A percentile compares a stretch with the other conserved stretches of the same genome.
Evolutionary conservation across 1,140 invertebrate genomes (phyloP).

Genomic region (Bombus impatiens): DNA sequence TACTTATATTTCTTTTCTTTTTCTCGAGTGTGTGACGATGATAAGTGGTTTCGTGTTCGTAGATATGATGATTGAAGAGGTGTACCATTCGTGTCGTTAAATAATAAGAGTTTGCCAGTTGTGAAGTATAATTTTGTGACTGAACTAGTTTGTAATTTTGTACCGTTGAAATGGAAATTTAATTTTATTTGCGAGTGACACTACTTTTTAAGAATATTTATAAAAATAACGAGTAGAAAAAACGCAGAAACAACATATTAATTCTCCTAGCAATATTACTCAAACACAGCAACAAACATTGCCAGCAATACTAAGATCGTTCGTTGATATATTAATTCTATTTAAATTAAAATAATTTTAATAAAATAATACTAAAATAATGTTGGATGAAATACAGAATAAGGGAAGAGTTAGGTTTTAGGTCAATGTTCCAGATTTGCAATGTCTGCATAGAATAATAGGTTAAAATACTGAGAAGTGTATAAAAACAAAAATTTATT

Average conservation of each 20-base stretch:
- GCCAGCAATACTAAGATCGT: no score
- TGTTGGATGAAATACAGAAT: not conserved
- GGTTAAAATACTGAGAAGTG: not conserved
- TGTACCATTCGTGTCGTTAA: no score
- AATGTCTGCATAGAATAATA: not conserved
- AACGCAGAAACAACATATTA: no score
- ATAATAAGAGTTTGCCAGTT: no score
- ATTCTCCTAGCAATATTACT: no score
- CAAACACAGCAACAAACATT: no score
- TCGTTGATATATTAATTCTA: no score
- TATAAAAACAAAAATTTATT: no score
- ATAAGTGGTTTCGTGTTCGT: not conserved
- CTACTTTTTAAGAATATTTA: not conserved
- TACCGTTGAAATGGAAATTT: not conserved
- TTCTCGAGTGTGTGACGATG: slow-evolving; percentile 9
- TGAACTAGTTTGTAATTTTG: not conserved
- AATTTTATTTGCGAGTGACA: not conserved
- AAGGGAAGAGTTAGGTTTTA: not conserved
- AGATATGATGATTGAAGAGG: no score
- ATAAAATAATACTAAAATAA: no score
- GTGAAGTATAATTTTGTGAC: not conserved
- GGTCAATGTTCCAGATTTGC: not conserved
- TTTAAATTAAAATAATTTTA: not conserved
- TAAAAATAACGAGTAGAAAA: no score
- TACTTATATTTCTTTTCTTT: not conserved